Percentiles rank a stretch among this genome's conserved stretches.
phyloP scores from a whole-genome alignment of 1,140 invertebrate species.

The Diuraphis noxia region DNA sequence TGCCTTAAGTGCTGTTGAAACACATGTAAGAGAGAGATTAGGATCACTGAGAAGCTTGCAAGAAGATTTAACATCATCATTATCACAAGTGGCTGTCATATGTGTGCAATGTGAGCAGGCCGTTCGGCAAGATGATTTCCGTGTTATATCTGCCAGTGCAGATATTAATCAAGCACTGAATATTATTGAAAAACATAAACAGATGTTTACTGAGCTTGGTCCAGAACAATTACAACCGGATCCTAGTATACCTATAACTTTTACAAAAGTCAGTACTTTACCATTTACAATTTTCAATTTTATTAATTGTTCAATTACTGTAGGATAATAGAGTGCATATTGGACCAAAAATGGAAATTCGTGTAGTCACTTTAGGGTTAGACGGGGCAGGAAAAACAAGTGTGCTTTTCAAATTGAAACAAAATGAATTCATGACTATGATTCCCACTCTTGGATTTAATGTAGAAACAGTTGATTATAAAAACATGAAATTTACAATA shows the following conservation, averaged over 20 bases:
- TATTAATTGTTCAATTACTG: constrained; percentile 43
- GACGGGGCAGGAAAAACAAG: constrained; percentile 69
- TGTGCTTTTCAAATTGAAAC: constrained; percentile 68
- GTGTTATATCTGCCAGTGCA: constrained; percentile 63
- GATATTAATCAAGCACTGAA: constrained; percentile 65
- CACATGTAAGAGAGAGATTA: constrained; percentile 65
- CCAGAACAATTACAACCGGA: constrained; percentile 66
- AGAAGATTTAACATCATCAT: constrained; percentile 65
- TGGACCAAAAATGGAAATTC: constrained; percentile 69
- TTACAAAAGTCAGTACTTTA: constrained; percentile 64
- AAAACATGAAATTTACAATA: constrained; percentile 66
- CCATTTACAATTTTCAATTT: not conserved
- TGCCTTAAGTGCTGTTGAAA: constrained; percentile 66
- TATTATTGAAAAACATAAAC: constrained; percentile 66
- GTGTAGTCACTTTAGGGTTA: constrained; percentile 66
- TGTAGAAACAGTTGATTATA: constrained; percentile 67
- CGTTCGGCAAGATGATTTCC: constrained; percentile 66
- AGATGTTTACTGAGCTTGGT: constrained; percentile 65
- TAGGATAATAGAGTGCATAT: constrained; percentile 70
- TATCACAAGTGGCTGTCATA: constrained; percentile 65
- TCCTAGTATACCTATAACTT: constrained; percentile 68
- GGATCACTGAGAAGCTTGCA: constrained; percentile 66
- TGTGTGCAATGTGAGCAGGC: constrained; percentile 67
- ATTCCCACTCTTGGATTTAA: constrained; percentile 68
- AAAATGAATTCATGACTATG: constrained; percentile 65